Percentiles rank a stretch among this genome's conserved stretches.
phyloP scores from a whole-genome alignment of 2,113 vertebrate species.

The Triplophysa siluroides region DNA sequence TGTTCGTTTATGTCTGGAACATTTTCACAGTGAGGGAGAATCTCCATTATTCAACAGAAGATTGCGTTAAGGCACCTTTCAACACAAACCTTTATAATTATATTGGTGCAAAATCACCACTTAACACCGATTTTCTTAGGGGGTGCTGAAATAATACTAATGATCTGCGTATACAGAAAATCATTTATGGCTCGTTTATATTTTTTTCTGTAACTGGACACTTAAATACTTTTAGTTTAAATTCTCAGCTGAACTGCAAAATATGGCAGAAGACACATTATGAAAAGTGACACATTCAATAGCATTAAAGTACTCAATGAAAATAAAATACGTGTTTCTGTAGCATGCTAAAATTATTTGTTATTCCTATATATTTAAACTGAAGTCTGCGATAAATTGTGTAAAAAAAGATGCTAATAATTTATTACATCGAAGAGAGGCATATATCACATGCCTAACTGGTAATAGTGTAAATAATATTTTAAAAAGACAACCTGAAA shows the following conservation, averaged over 20 bases:
- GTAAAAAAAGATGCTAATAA: constrained; percentile 2
- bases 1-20: not conserved
- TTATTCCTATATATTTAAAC: not conserved
- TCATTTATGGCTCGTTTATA: not conserved
- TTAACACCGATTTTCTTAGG: not conserved
- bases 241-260: not conserved
- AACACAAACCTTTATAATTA: not conserved
- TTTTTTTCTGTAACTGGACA: not conserved
- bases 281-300: constrained; percentile 8
- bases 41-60: not conserved
- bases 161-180: not conserved
- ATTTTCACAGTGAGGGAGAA: not conserved
- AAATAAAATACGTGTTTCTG: not conserved
- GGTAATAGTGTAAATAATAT: not conserved
- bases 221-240: not conserved
- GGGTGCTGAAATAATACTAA: not conserved
- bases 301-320: not conserved
- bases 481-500: not conserved
- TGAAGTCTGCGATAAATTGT: not conserved
- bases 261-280: constrained; percentile 10
- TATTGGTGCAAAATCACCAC: not conserved
- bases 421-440: not conserved
- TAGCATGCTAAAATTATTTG: not conserved
- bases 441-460: not conserved
- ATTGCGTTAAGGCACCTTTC: not conserved